Conservation (phyloP, 2,888 invertebrate genomes). For the Lymantria dispar region DNA sequence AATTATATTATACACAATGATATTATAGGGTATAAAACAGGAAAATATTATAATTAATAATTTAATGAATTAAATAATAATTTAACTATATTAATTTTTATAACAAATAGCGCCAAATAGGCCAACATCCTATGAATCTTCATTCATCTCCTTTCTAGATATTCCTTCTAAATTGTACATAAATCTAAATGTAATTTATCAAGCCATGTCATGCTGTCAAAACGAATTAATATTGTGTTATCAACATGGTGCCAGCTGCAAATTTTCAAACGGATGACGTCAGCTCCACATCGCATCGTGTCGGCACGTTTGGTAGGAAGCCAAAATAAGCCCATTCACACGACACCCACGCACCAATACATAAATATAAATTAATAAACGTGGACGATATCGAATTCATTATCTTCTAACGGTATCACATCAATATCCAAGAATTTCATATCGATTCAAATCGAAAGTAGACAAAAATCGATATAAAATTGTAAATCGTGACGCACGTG, state of each 20-base stretch:
- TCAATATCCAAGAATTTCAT: constrained; percentile 4
- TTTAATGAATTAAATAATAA: background rate
- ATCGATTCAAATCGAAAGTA: constrained; percentile 4
- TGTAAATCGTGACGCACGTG: constrained; percentile 14
- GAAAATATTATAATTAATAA: background rate
- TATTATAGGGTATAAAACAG: no score
- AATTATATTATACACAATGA: no score
- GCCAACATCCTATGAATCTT: background rate
- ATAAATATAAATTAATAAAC: constrained; percentile 49
- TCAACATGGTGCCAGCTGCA: constrained; percentile 47
- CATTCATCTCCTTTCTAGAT: background rate
- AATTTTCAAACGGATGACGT: constrained; percentile 59
- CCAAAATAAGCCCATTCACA: constrained; percentile 77
- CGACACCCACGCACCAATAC: constrained; percentile 49
- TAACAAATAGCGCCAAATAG: background rate
- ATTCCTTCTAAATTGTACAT: constrained; percentile 8
- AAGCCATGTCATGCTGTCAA: constrained; percentile 20
- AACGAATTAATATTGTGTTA: constrained; percentile 33
- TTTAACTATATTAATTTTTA: background rate
- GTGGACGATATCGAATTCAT: constrained; percentile 16
- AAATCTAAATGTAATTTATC: constrained; percentile 20
- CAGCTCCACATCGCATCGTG: constrained; percentile 39
- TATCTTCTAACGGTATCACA: constrained; percentile 11
- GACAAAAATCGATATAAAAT: constrained; percentile 2
- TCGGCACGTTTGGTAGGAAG: constrained; percentile 65